Evolutionary conservation across 2,113 vertebrate species (phyloP).

Genomic region (Nanorana parkeri): DNA sequence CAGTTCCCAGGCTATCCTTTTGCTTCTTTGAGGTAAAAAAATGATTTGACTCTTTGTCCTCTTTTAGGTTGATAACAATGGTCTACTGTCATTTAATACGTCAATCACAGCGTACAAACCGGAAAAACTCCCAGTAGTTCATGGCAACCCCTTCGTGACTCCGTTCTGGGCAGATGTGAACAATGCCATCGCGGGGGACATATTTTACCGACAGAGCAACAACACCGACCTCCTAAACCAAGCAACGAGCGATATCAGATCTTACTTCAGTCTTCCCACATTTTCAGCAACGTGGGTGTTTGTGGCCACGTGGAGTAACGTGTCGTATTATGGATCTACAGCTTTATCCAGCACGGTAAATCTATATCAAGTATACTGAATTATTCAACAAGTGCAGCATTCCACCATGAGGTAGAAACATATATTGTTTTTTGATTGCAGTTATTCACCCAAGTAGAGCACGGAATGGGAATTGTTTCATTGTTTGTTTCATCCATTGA

Average conservation of each 20-base stretch:
- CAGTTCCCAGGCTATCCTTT: too few relatives aligned
- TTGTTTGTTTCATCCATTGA: too few relatives aligned
- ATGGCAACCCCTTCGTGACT: slow-evolving; percentile 59
- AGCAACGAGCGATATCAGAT: slow-evolving; percentile 65
- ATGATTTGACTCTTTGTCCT: not conserved
- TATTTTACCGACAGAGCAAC: slow-evolving; percentile 65
- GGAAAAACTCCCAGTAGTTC: slow-evolving; percentile 59
- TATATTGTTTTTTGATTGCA: too few relatives aligned
- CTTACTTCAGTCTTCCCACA: slow-evolving; percentile 55
- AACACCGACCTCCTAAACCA: not conserved
- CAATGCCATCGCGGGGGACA: slow-evolving; percentile 47
- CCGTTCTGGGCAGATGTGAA: slow-evolving; percentile 69
- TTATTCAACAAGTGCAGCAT: too few relatives aligned
- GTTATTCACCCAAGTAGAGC: too few relatives aligned
- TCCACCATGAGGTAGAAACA: too few relatives aligned
- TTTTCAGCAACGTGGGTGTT: slow-evolving; percentile 66
- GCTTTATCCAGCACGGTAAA: not conserved
- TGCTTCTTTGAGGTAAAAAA: too few relatives aligned
- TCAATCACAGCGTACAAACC: accelerated
- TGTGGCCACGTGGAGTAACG: slow-evolving; percentile 72
- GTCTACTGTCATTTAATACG: slow-evolving; percentile 67
- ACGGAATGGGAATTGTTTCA: too few relatives aligned
- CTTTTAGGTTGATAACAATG: slow-evolving; percentile 72
- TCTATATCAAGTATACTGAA: not conserved
- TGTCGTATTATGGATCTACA: slow-evolving; percentile 52